Base-by-base conservation (phyloP, 2,888 invertebrate species). In the Trissoscelio sp. region DNA sequence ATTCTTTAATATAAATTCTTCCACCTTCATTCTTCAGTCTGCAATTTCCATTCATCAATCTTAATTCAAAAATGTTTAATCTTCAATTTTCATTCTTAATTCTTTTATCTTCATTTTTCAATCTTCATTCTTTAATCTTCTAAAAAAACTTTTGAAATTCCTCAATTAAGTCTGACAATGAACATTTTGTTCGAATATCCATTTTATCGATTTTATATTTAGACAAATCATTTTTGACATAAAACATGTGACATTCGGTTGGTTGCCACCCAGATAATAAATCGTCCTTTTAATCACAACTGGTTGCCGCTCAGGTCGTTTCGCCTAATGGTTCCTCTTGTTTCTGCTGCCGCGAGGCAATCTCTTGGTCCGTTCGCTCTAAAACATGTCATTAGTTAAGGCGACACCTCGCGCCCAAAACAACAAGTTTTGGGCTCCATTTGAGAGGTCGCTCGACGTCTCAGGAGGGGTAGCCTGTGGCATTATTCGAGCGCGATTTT, bases 241-340 rank as follows among this genome's bases (percentile, higher is more conserved):
- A 14, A 73, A 73, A 69, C 69, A 44, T 24, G 66, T 55, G 69
- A 77, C 64, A 70, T 70, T 69, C 44, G 24, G 62, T 48, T 16
- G 79, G 75, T 78, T 80, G 72, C 64, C 80, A 70, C 7, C 66
- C 81, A 78, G 72, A 87, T 89, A 88, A 90, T 88, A 90, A 90
- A 90, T 90, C 89, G 88, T 82, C 83, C 88, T 88, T 90, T 90
- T 89, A 90, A 90, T 90, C 89, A 89, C 88, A 86, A 85, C 85
- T 86, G 86, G 87, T 87, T 88, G 85, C 86, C 87, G 86, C 86
- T 87, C 83, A 28, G 73, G 64, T 83, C 80, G 82, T 83, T 81
- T 78, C 75, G 82, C 74, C 75, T 84, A 81, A 83, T 83, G 82
- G 83, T 14, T 24, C 85, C 88, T 84, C 88, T 89, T 89, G 88